Evolutionary conservation across 2,113 vertebrate genomes (phyloP).

Genomic region (Ptyas mucosa): DNA sequence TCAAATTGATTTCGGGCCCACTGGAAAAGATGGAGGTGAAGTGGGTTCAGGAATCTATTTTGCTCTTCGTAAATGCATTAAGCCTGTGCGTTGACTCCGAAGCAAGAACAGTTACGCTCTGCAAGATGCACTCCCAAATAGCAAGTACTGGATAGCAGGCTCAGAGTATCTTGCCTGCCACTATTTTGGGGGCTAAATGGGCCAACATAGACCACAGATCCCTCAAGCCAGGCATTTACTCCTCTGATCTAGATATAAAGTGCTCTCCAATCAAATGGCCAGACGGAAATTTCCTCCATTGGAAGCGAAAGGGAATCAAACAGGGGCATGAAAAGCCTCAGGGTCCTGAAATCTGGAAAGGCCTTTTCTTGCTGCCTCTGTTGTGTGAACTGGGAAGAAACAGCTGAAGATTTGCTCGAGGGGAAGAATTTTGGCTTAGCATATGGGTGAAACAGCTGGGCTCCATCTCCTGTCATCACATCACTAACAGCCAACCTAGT

Average conservation of each 20-base stretch:
- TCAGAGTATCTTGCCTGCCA: background rate
- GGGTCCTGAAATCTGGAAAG: background rate
- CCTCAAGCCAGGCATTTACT: background rate
- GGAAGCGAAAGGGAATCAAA: background rate
- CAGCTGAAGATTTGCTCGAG: slow-evolving; percentile 4
- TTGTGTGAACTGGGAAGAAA: background rate
- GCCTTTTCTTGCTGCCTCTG: background rate
- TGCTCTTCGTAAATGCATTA: background rate
- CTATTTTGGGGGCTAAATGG: background rate
- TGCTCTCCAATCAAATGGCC: background rate
- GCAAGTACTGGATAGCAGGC: background rate
- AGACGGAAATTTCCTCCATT: background rate
- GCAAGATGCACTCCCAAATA: background rate
- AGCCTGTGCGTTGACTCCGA: background rate
- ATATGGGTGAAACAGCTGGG: slow-evolving; percentile 50
- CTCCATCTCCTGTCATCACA: background rate
- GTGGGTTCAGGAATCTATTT: background rate
- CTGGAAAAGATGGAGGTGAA: slow-evolving; percentile 1
- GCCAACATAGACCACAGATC: no score
- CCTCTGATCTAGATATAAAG: background rate
- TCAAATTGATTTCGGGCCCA: slow-evolving; percentile 65
- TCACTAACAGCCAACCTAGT: background rate
- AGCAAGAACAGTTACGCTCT: background rate
- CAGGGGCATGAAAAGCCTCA: background rate
- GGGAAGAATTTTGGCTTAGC: background rate